A percentile compares a stretch with the other conserved stretches of the same genome.
Evolutionary conservation across 2,113 vertebrate genomes (phyloP).

Genomic region (cat (Felis catus)): F.catus_Fca126_mat1.0 CM031419.1:87748001-87748500

Average conservation of each 20-base stretch:
- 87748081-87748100: background rate
- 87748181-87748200: background rate
- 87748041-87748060: background rate
- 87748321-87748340: background rate
- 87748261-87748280: background rate
- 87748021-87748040: no score
- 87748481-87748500: background rate
- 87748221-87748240: background rate
- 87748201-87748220: background rate
- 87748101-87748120: background rate
- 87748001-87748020: no score
- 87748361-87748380: background rate
- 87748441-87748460: background rate
- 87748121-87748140: background rate
- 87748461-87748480: background rate
- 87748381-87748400: background rate
- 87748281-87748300: background rate
- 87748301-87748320: background rate
- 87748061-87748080: background rate
- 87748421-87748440: background rate
- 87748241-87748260: background rate
- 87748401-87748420: background rate
- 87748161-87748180: constrained; percentile 20
- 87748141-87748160: background rate
- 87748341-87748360: background rate